A percentile compares a stretch with the other conserved stretches of the same genome.
Conservation (phyloP, 2,113 vertebrate genomes). For the Kryptolebias marmoratus region DNA sequence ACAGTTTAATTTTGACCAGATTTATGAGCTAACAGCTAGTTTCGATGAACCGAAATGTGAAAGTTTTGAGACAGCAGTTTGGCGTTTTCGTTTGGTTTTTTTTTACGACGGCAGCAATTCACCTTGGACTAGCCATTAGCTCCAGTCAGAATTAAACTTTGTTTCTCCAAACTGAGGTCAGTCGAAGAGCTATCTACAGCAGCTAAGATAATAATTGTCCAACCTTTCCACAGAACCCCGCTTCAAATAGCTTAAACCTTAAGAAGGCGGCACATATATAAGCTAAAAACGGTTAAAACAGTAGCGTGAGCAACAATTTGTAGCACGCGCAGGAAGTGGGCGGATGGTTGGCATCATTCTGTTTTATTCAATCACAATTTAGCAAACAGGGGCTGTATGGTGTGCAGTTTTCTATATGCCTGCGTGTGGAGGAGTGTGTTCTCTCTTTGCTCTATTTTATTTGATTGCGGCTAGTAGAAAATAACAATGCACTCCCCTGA, state of each 20-base stretch:
- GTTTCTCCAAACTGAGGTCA: neutral
- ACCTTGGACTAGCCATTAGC: too few relatives aligned
- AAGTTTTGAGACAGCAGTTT: too few relatives aligned
- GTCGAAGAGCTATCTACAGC: neutral
- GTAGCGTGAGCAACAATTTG: slow-evolving; percentile 36
- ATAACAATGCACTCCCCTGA: slow-evolving; percentile 68
- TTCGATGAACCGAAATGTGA: too few relatives aligned
- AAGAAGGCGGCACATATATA: neutral
- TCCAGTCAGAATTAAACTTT: neutral
- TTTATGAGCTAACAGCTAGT: neutral
- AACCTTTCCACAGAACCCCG: neutral
- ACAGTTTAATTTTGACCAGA: neutral
- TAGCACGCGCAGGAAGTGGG: slow-evolving; percentile 35
- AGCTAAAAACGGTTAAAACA: slow-evolving; percentile 24
- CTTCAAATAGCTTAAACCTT: neutral
- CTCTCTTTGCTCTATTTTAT: slow-evolving; percentile 58
- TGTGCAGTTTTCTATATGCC: slow-evolving; percentile 30
- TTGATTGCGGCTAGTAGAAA: slow-evolving; percentile 64
- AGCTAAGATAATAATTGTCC: neutral
- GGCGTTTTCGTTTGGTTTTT: too few relatives aligned
- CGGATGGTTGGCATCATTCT: slow-evolving; percentile 43
- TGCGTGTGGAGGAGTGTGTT: slow-evolving; percentile 24
- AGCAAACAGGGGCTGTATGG: slow-evolving; percentile 28
- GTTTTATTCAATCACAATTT: slow-evolving; percentile 53
- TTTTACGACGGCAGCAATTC: too few relatives aligned